phyloP scores from a whole-genome alignment of 2,797 vertebrate genomes.

The Muscicapa comitata region DNA sequence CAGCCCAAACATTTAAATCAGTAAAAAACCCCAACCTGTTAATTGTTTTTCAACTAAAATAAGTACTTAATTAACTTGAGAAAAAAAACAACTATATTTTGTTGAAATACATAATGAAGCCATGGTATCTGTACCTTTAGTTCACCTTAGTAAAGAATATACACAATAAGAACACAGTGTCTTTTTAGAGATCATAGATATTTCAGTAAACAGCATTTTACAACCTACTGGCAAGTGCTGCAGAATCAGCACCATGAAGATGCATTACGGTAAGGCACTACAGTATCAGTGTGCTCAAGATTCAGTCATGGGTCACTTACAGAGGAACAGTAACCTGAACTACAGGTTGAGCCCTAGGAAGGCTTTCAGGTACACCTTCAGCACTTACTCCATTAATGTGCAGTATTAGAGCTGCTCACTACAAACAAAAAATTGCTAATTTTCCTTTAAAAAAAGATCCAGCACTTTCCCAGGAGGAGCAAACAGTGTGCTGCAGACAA shows the following conservation, averaged over 20 bases:
- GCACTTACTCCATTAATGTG: conserved; percentile 71
- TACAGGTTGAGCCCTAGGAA: conserved; percentile 1
- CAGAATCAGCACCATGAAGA: conserved; percentile 54
- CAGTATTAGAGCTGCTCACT: neutral
- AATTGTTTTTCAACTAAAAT: neutral
- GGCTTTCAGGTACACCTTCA: conserved; percentile 78
- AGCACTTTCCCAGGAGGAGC: neutral
- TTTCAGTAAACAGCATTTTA: conserved; percentile 61
- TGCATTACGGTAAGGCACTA: conserved; percentile 75
- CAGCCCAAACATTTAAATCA: neutral
- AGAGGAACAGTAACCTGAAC: conserved; percentile 74
- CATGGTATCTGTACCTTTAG: neutral
- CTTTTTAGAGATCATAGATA: conserved; percentile 42
- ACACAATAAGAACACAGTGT: conserved; percentile 16
- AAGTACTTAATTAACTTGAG: neutral
- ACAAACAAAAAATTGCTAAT: neutral
- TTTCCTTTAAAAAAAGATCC: neutral
- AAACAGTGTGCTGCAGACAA: neutral
- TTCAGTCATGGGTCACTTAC: conserved; percentile 61
- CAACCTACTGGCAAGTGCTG: conserved; percentile 58
- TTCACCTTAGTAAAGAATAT: neutral
- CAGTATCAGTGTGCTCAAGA: conserved; percentile 62
- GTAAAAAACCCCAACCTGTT: neutral
- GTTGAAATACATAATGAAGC: neutral
- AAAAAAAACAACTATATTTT: neutral